Percentiles rank a stretch among this genome's conserved stretches.
Conservation (phyloP, 2,797 vertebrate genomes). For the Columba guinea region DNA sequence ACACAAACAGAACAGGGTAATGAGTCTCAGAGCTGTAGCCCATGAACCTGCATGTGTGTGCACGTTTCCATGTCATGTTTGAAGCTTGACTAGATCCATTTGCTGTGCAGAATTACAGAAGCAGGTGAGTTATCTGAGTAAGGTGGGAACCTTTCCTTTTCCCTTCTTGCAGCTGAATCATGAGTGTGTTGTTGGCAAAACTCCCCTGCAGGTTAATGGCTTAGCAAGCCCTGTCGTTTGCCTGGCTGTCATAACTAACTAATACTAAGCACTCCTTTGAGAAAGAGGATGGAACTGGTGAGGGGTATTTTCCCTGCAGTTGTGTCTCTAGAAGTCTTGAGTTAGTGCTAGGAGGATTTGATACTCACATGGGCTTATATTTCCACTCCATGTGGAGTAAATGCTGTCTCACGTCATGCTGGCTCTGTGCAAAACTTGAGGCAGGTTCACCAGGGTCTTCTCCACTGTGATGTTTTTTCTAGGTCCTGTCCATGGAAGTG, state of each 20-base stretch:
- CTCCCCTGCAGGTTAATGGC: background rate
- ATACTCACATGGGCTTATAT: accelerated
- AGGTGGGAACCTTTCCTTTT: conserved; percentile 8
- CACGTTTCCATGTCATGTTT: background rate
- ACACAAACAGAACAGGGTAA: accelerated
- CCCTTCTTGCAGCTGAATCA: background rate
- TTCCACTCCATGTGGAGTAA: accelerated
- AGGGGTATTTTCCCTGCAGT: background rate
- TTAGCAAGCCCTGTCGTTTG: background rate
- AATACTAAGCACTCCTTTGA: background rate
- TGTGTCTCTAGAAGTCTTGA: background rate
- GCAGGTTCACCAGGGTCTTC: background rate
- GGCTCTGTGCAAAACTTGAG: background rate
- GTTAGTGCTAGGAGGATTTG: background rate
- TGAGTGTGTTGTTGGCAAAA: background rate
- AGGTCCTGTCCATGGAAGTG: accelerated
- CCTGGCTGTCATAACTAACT: background rate
- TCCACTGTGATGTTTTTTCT: background rate
- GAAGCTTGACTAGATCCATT: background rate
- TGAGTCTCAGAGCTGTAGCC: background rate
- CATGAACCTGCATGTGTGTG: background rate
- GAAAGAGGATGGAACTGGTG: background rate
- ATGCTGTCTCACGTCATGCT: accelerated
- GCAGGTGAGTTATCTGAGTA: background rate
- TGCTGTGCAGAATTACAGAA: background rate